Percentiles rank a stretch among this genome's conserved stretches.
These are phyloP conservation scores for Lepidocyrtinus sp. DNA, from an alignment of 2,888 invertebrate species.

Conservation along the genomic window DNA sequence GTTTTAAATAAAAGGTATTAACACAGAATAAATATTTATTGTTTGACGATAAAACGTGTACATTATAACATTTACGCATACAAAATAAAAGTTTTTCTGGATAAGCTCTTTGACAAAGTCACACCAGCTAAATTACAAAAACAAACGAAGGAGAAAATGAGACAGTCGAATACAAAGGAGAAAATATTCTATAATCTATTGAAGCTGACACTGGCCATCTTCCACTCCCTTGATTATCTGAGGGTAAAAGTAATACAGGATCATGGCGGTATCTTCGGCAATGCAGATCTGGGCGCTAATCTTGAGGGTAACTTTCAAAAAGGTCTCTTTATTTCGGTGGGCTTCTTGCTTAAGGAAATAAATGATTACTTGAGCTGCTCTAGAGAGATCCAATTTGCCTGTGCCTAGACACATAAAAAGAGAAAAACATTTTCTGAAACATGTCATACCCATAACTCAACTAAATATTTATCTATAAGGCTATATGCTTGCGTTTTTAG, in stretches of 20 bases:
- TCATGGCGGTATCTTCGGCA: conserved; percentile 59
- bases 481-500: too few relatives aligned
- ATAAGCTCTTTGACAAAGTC: background rate
- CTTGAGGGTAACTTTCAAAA: conserved; percentile 62
- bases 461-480: too few relatives aligned
- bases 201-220: conserved; percentile 61
- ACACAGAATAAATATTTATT: conserved; percentile 51
- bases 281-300: conserved; percentile 64
- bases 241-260: conserved; percentile 64
- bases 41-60: conserved; percentile 33
- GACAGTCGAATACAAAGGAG: background rate
- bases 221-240: conserved; percentile 63
- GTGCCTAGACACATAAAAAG: conserved; percentile 40
- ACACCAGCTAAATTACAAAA: conserved; percentile 8
- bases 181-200: conserved; percentile 32
- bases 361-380: conserved; percentile 62
- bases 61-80: conserved; percentile 27
- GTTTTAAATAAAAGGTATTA: conserved; percentile 39
- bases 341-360: conserved; percentile 64
- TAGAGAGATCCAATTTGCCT: conserved; percentile 63
- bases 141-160: conserved; percentile 9
- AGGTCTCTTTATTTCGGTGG: conserved; percentile 56
- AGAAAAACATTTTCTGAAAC: too few relatives aligned
- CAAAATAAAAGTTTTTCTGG: conserved; percentile 48
- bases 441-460: too few relatives aligned